These are phyloP conservation scores for Neosilurus mollespiculum DNA, from an alignment of 2,797 vertebrate genomes.

Conservation along the genomic window DNA sequence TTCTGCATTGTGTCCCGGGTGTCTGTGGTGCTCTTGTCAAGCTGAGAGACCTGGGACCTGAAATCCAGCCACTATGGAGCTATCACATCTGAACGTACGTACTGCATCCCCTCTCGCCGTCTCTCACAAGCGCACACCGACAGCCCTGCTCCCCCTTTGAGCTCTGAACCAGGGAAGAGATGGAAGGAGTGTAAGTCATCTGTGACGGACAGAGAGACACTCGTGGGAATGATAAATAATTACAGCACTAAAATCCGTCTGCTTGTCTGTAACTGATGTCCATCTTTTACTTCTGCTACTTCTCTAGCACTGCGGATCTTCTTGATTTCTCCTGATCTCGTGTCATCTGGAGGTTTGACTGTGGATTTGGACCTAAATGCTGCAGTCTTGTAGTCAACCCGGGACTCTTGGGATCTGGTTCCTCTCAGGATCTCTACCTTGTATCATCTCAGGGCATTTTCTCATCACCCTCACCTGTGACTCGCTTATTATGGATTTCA, in stretches of 20 bases:
- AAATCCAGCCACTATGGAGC: slow-evolving; percentile 13
- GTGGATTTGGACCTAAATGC: no score
- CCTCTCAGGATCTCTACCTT: background rate
- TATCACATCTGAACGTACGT: slow-evolving; percentile 3
- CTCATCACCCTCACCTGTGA: background rate
- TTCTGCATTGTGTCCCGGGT: slow-evolving; percentile 29
- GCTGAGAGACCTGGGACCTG: slow-evolving; percentile 11
- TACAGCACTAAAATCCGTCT: slow-evolving; percentile 25
- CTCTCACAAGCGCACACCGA: background rate
- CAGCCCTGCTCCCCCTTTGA: slow-evolving; percentile 8
- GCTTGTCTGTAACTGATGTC: background rate
- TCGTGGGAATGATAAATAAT: slow-evolving; percentile 17
- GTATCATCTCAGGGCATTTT: no score
- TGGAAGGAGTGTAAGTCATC: slow-evolving; percentile 9
- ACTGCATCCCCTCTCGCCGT: background rate
- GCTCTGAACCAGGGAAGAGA: slow-evolving; percentile 8
- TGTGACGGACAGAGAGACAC: background rate
- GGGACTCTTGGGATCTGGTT: background rate
- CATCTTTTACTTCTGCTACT: background rate
- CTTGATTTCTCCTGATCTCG: background rate
- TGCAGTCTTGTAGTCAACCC: background rate
- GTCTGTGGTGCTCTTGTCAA: slow-evolving; percentile 28
- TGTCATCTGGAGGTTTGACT: no score
- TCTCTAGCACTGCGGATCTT: background rate
- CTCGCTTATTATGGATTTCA: background rate